phyloP scores from a whole-genome alignment of 2,113 vertebrate genomes.

The Petaurus breviceps region DNA sequence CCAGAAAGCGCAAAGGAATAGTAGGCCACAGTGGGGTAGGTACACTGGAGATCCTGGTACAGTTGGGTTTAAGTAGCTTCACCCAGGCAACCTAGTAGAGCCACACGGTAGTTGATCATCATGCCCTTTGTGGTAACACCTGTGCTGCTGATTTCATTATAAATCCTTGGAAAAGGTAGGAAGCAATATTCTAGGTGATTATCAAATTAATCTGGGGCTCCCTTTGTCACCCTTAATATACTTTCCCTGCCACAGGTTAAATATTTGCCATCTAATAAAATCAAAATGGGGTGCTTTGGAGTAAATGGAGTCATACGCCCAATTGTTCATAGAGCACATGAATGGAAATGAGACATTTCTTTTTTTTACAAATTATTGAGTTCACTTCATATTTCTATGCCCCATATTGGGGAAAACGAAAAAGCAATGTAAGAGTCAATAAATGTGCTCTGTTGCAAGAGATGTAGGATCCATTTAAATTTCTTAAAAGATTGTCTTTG shows the following conservation, averaged over 20 bases:
- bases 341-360: background rate
- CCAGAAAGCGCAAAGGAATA: background rate
- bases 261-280: background rate
- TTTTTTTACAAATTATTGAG: constrained; percentile 26
- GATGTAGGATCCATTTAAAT: constrained; percentile 36
- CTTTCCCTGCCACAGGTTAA: background rate
- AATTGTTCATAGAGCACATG: background rate
- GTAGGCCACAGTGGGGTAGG: background rate
- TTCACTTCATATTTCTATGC: constrained; percentile 18
- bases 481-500: constrained; percentile 59
- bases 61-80: background rate
- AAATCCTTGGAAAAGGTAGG: background rate
- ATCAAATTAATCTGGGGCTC: background rate
- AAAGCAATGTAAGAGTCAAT: background rate
- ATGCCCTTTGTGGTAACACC: background rate
- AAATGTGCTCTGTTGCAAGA: background rate
- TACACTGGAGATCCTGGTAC: background rate
- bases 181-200: background rate
- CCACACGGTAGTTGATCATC: background rate
- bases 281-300: background rate
- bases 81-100: background rate
- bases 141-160: background rate
- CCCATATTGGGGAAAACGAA: constrained; percentile 45
- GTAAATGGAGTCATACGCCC: background rate
- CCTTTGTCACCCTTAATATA: background rate